A percentile compares a stretch with the other conserved stretches of the same genome.
These are phyloP conservation scores for Melanotaenia maccullochi DNA, from an alignment of 2,797 vertebrate species.

Conservation along the genomic window DNA sequence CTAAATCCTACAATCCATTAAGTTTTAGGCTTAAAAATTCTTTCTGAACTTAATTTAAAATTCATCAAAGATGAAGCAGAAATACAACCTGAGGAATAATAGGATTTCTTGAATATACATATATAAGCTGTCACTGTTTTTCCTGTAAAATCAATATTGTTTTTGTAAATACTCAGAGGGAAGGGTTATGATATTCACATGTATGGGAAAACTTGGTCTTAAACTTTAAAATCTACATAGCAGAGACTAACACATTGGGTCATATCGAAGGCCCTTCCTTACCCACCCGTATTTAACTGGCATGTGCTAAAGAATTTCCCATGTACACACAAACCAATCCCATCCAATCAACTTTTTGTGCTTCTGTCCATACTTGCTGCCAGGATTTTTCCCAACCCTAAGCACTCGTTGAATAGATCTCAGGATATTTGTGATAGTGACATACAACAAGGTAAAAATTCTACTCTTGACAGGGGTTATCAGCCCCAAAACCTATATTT, in stretches of 20 bases:
- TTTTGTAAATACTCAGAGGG: no score
- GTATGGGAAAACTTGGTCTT: not conserved
- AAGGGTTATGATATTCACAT: not conserved
- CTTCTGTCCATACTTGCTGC: slow-evolving; percentile 69
- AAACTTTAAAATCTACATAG: not conserved
- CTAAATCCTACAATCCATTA: not conserved
- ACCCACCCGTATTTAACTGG: slow-evolving; percentile 75
- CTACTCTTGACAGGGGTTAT: slow-evolving; percentile 43
- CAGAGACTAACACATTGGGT: slow-evolving; percentile 48
- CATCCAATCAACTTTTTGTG: slow-evolving; percentile 76
- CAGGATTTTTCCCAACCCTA: slow-evolving; percentile 35
- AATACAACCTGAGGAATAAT: no score
- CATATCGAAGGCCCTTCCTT: slow-evolving; percentile 59
- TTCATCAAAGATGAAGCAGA: no score
- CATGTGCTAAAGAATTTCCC: slow-evolving; percentile 73
- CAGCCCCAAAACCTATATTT: slow-evolving; percentile 23
- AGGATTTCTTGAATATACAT: no score
- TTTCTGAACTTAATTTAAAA: no score
- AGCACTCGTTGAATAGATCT: slow-evolving; percentile 56
- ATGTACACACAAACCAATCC: slow-evolving; percentile 71
- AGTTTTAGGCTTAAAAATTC: not conserved
- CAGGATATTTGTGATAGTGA: slow-evolving; percentile 24
- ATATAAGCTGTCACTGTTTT: no score
- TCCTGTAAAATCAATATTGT: no score
- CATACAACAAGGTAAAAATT: slow-evolving; percentile 32